phyloP scores from a whole-genome alignment of 2,113 vertebrate species.

The Aviceda subcristata region DNA sequence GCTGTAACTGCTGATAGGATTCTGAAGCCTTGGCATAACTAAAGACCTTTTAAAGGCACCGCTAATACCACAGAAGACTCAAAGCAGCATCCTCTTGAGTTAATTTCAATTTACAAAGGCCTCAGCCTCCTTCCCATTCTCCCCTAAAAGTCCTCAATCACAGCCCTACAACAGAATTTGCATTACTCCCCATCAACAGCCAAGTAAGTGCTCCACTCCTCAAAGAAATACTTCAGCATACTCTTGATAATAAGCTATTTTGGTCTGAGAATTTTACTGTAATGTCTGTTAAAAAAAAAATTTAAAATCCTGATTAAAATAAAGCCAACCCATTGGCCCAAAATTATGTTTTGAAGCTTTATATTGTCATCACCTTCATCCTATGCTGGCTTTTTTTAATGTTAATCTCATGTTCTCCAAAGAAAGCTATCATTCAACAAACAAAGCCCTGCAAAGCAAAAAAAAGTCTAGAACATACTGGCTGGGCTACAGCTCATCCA shows the following conservation, averaged over 20 bases:
- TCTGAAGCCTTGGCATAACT: neutral
- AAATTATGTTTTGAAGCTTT: neutral
- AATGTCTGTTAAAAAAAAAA: neutral
- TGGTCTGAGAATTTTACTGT: neutral
- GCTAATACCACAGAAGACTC: neutral
- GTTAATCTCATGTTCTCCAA: neutral
- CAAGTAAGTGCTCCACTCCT: neutral
- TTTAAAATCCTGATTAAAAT: neutral
- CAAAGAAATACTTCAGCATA: neutral
- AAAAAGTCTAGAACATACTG: too few species aligned
- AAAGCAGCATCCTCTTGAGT: neutral
- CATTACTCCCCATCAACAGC: neutral
- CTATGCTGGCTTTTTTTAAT: slow-evolving; percentile 9
- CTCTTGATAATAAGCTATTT: neutral
- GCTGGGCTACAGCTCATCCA: neutral
- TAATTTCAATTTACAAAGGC: neutral
- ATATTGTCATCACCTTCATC: neutral
- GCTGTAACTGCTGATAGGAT: accelerated
- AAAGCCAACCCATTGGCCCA: neutral
- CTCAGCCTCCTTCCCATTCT: neutral
- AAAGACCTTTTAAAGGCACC: neutral
- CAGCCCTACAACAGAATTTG: neutral
- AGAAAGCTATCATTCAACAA: neutral
- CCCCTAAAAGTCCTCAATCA: neutral
- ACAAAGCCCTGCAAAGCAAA: neutral